Evolutionary conservation across 2,113 vertebrate species (phyloP), one percentile per base, ranked within the genome.

Genomic region (Tonatia bakeri): DNA sequence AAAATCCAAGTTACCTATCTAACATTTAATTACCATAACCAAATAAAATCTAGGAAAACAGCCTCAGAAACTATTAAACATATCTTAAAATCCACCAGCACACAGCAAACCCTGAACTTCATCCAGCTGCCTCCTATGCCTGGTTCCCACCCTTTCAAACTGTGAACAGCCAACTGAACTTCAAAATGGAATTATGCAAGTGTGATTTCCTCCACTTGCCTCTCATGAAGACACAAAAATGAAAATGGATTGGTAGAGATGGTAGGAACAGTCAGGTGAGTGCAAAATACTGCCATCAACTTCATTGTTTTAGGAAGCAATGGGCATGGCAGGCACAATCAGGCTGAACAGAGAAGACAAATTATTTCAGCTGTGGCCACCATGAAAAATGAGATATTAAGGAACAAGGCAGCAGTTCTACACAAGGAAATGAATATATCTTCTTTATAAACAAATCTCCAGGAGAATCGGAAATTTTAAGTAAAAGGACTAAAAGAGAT

Each of bases 131-230:
- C 69, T 92, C 65, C 16, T 92, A 2, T 61, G 69, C 88, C 72
- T 67, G 28, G 64, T 82, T 43, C 40, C 38, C 47, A 72, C 26
- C 59, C 54, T 95, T 94, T 94, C 72, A 85, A 91, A 87, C 40
- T 85, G 77, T 93, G 64, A 95, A 87, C 76, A 67, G 92, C 92
- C 84, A 79, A 73, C 65, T 96, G 90, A 87, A 52, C 76, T 95
- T 89, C 77, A 79, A 95, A 95, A 94, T 33, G 69, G 61, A 96
- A 97, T 86, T 95, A 90, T 83, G 81, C 88, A 26, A 94, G 56
- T 90, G 90, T 92, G 65, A 96, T 96, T 96, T 95, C 70, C 65
- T 94, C 67, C 40, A 52, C 77, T 93, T 92, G 80, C 65, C 47
- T 95, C 73, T 96, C 54, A 73, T 56, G 76, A 93, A 87, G 59